phyloP scores from a whole-genome alignment of 2,113 vertebrate species.

The Laticauda laticaudata region DNA sequence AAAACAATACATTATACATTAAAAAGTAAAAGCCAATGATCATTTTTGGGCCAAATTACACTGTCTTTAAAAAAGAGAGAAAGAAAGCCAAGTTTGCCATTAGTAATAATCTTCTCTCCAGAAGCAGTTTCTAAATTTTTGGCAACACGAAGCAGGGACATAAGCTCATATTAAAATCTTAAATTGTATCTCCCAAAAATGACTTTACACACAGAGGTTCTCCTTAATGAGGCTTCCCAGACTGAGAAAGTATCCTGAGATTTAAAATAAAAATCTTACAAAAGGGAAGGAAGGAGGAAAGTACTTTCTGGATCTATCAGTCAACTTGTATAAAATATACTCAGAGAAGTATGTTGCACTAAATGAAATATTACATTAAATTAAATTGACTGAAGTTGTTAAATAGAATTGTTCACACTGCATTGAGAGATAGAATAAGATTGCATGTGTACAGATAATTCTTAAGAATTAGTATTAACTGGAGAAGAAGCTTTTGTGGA shows the following conservation, averaged over 20 bases:
- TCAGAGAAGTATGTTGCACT: neutral
- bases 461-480: slow-evolving; percentile 27
- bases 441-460: slow-evolving; percentile 1
- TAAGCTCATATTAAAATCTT: slow-evolving; percentile 39
- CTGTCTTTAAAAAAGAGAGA: slow-evolving; percentile 40
- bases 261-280: slow-evolving; percentile 8
- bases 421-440: neutral
- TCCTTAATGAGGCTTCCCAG: slow-evolving; percentile 13
- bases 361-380: neutral
- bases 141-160: slow-evolving; percentile 33
- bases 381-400: slow-evolving; percentile 27
- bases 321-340: neutral
- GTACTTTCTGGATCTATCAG: slow-evolving; percentile 34
- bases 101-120: slow-evolving; percentile 50
- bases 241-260: slow-evolving; percentile 4
- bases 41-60: slow-evolving; percentile 53
- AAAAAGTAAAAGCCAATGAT: slow-evolving; percentile 45
- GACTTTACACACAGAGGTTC: neutral
- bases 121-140: slow-evolving; percentile 51
- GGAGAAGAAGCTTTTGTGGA: slow-evolving; percentile 9
- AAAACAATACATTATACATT: slow-evolving; percentile 58
- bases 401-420: slow-evolving; percentile 23
- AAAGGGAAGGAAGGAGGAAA: neutral
- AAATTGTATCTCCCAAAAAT: slow-evolving; percentile 29
- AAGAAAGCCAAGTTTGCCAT: slow-evolving; percentile 49